phyloP scores from a whole-genome alignment of 2,113 vertebrate species.

The Tor tambroides region DNA sequence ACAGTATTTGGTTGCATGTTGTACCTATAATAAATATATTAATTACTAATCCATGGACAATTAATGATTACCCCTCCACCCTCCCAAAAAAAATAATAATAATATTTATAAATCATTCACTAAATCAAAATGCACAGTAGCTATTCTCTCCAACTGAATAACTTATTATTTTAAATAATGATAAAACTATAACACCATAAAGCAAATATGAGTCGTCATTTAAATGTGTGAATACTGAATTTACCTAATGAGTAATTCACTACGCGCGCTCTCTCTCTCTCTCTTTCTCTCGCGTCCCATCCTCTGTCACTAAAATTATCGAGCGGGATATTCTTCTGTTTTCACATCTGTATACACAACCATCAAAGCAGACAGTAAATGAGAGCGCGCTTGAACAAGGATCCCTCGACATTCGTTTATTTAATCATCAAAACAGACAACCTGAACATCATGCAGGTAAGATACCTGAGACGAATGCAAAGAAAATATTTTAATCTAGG shows the following conservation, averaged over 20 bases:
- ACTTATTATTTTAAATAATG: background rate
- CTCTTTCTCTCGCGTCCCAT: background rate
- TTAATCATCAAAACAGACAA: background rate
- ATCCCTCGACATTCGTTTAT: background rate
- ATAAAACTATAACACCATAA: background rate
- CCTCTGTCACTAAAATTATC: background rate
- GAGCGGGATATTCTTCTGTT: background rate
- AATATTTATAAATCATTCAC: background rate
- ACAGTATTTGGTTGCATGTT: background rate
- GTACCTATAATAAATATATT: background rate
- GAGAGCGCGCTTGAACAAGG: background rate
- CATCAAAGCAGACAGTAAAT: background rate
- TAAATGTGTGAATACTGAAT: background rate
- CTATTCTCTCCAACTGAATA: background rate
- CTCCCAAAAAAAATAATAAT: background rate
- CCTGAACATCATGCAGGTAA: conserved; percentile 36
- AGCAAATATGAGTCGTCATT: background rate
- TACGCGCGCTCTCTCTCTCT: background rate
- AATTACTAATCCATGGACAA: background rate
- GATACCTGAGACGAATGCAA: background rate
- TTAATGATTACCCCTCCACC: no score
- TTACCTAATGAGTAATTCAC: background rate
- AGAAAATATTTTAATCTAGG: background rate
- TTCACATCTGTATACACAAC: conserved; percentile 24
- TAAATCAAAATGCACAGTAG: no score